Conservation (phyloP, 2,797 vertebrate genomes). For the Crax fasciolata region DNA sequence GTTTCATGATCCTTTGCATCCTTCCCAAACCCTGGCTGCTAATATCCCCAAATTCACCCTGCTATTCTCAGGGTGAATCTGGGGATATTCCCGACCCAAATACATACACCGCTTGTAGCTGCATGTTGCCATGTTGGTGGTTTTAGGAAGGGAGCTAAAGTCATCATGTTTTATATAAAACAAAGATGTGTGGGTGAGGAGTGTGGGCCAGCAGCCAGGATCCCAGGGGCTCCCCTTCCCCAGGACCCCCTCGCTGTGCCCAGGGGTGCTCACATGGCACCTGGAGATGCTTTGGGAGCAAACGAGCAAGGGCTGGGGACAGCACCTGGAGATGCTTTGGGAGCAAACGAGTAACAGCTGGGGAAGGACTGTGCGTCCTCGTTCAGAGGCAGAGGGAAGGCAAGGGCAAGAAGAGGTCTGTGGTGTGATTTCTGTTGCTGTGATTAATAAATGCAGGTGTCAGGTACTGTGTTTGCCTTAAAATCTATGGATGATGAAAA, state of each 20-base stretch:
- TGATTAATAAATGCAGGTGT: background rate
- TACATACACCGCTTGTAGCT: rapidly evolving
- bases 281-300: rapidly evolving
- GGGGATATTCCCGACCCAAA: rapidly evolving
- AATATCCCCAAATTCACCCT: too few relatives aligned
- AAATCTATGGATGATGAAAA: background rate
- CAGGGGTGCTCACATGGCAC: background rate
- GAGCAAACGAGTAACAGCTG: rapidly evolving
- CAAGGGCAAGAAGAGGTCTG: rapidly evolving
- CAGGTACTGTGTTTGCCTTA: background rate
- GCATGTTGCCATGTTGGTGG: rapidly evolving
- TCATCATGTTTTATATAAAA: rapidly evolving
- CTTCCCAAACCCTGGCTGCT: rapidly evolving
- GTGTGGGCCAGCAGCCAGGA: rapidly evolving
- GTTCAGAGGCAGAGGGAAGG: background rate
- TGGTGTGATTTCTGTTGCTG: background rate
- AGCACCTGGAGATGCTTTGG: rapidly evolving
- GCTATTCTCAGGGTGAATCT: background rate
- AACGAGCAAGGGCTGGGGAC: too few relatives aligned
- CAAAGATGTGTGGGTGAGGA: background rate
- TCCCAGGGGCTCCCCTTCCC: background rate
- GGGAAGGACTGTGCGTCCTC: rapidly evolving
- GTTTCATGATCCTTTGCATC: rapidly evolving
- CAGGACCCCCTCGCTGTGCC: rapidly evolving
- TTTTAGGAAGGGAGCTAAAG: background rate